Base-by-base conservation (phyloP, 2,113 vertebrate species). In the Colossoma macropomum region DNA sequence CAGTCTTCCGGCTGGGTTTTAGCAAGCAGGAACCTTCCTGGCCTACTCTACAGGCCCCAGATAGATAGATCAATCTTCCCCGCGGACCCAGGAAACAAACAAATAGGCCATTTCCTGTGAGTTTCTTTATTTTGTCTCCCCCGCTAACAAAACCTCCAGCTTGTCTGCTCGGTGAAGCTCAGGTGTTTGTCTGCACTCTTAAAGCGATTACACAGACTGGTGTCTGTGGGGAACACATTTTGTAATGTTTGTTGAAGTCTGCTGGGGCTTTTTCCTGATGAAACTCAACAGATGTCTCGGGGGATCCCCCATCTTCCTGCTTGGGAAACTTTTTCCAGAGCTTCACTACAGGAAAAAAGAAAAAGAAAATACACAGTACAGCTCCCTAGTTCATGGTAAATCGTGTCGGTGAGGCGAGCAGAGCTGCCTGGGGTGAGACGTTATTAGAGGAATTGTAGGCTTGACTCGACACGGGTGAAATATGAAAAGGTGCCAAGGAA, bases 191-290 rank as follows among this genome's bases (percentile, higher is more conserved):
- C 77, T 84, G 77, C 23, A 19, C 65, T 68, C 32, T 76, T 59
- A 76, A 82, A 80, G 17, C 41, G 50, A 75, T 69, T 16, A 74
- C 83, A 62, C 21, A 23, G 69, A 54, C 62, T 21, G 19, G 56
- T 74, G 60, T 90, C 88, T 89, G 81, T 60, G 60, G 88, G 86
- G 88, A 90, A 86, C 73, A 73, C 84, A 90, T 90, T n/a, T 90
- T 88, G 87, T 82, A 62, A 86, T 84, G 85, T 89, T 91, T 82
- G 79, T 70, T 77, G 38, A 76, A 76, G 66, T 70, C 63, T 82
- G 63, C 73, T 38, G 38, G 52, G 73, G 48, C 48, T 69, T 77
- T 63, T 76, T 82, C 72, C 81, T 77, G 81, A 82, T 60, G 81
- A 82, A 82, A 82, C 73, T 70, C 50, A 45, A 27, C 63, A 30